Evolutionary conservation across 2,888 invertebrate species (phyloP).

Genomic region (Microplitis deprimator): DNA sequence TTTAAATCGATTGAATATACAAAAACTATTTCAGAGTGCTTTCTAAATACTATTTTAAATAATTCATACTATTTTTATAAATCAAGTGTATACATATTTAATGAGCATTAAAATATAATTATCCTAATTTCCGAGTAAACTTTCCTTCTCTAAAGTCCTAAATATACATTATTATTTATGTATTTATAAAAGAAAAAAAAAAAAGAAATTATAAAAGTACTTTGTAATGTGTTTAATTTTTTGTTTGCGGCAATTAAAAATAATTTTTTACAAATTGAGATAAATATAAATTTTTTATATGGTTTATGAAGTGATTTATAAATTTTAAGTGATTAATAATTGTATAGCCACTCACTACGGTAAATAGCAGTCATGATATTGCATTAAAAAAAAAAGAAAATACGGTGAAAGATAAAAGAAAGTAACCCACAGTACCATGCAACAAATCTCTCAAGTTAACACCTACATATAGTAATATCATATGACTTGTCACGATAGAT

Average conservation of each 20-base stretch:
- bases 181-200: too few species aligned
- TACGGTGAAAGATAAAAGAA: not conserved
- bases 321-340: not conserved
- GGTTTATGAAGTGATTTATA: not conserved
- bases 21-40: not conserved
- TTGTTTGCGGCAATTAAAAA: too few species aligned
- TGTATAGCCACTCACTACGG: not conserved
- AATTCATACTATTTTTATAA: not conserved
- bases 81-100: not conserved
- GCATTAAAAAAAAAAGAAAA: not conserved
- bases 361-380: not conserved
- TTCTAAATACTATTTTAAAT: not conserved
- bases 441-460: not conserved
- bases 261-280: too few species aligned
- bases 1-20: not conserved
- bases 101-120: not conserved
- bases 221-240: too few species aligned
- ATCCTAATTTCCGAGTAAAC: not conserved
- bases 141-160: not conserved
- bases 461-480: constrained; percentile 2
- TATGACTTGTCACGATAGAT: constrained; percentile 30
- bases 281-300: too few species aligned
- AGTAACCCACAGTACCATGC: not conserved
- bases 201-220: too few species aligned
- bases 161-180: not conserved